A percentile compares a stretch with the other conserved stretches of the same genome.
Evolutionary conservation across 2,888 invertebrate species (phyloP).

Genomic region (Troilus luridus): DNA sequence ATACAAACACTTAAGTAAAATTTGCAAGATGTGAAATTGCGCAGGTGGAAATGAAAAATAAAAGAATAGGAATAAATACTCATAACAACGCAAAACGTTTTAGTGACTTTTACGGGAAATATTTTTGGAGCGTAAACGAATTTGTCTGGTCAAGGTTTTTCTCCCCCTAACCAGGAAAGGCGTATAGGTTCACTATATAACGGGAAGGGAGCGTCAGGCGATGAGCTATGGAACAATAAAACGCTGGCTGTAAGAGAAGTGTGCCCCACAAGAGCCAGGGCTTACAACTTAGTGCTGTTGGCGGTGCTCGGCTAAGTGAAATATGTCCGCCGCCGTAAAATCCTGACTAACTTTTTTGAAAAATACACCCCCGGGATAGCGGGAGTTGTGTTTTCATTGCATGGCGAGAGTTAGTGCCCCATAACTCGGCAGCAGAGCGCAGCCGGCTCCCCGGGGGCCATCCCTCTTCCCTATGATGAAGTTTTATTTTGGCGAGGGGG

Average conservation of each 20-base stretch:
- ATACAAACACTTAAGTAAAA: too few relatives aligned
- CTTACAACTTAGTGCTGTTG: conserved; percentile 41
- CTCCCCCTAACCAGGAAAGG: background rate
- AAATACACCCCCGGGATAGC: conserved; percentile 37
- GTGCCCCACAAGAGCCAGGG: conserved; percentile 29
- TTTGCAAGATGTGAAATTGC: too few relatives aligned
- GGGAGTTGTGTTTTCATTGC: conserved; percentile 49
- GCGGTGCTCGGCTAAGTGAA: conserved; percentile 42
- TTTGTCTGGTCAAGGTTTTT: conserved; percentile 5
- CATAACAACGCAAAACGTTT: too few relatives aligned
- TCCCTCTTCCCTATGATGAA: conserved; percentile 46
- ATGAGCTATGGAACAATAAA: conserved; percentile 40
- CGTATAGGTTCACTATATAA: conserved; percentile 30
- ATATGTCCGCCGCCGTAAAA: conserved; percentile 37
- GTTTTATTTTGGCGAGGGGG: conserved; percentile 38
- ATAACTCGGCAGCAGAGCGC: conserved; percentile 11
- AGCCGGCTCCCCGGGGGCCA: conserved; percentile 26
- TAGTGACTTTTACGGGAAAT: background rate
- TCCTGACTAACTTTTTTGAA: conserved; percentile 49
- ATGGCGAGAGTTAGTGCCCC: conserved; percentile 39
- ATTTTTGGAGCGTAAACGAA: background rate
- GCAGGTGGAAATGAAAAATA: background rate
- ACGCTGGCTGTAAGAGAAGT: conserved; percentile 1
- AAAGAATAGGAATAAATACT: background rate
- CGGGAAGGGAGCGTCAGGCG: background rate